A percentile compares a stretch with the other conserved stretches of the same genome.
Conservation (phyloP, 2,888 invertebrate species). For the Stenurella melanura region DNA sequence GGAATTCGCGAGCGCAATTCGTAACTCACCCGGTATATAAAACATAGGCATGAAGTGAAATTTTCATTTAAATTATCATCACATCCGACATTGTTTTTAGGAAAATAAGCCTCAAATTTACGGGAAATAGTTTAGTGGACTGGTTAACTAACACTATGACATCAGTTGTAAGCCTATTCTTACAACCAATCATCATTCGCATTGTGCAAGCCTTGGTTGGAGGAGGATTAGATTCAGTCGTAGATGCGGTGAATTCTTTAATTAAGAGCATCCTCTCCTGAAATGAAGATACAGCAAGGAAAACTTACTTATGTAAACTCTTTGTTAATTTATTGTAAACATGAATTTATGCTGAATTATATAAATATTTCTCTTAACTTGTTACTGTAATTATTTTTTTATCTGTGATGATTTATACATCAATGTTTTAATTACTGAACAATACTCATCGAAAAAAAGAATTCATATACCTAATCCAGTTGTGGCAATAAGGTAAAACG, state of each 20-base stretch:
- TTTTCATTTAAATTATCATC: background rate
- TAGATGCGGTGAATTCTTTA: constrained; percentile 35
- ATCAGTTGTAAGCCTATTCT: constrained; percentile 42
- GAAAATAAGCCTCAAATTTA: constrained; percentile 39
- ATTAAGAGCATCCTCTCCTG: background rate
- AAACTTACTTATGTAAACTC: no score
- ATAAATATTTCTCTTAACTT: background rate
- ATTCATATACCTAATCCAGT: no score
- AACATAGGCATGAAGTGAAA: no score
- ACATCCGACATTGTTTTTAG: constrained; percentile 31
- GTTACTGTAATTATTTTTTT: no score
- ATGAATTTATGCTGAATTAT: background rate
- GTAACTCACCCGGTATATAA: no score
- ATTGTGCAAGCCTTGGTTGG: constrained; percentile 38
- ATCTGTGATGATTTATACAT: no score
- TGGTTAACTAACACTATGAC: constrained; percentile 49
- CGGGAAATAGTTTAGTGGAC: constrained; percentile 41
- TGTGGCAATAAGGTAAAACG: no score
- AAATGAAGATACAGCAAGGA: no score
- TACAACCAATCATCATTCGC: constrained; percentile 42
- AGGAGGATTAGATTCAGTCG: constrained; percentile 28
- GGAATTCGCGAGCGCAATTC: no score
- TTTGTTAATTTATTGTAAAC: no score
- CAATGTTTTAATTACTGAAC: no score
- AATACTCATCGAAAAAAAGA: no score